Conservation (phyloP, 1,140 invertebrate genomes). For the Pogonognathellus flavescens region DNA sequence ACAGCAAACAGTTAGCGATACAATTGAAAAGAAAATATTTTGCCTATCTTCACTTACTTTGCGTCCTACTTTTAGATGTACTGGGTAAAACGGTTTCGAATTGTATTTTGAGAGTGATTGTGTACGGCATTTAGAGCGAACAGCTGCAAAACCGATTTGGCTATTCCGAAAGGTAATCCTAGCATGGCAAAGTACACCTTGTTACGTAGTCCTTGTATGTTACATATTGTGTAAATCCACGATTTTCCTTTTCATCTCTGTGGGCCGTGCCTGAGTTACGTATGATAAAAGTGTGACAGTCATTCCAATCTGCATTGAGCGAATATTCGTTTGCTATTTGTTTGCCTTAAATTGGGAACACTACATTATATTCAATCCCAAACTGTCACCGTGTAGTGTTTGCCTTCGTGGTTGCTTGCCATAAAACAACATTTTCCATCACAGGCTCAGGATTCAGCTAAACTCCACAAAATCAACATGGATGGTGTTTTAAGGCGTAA, state of each 20-base stretch:
- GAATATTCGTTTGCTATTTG: neutral
- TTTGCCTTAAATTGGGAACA: neutral
- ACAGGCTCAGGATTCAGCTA: neutral
- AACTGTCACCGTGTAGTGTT: neutral
- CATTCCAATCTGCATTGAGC: slow-evolving; percentile 17
- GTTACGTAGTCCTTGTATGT: neutral
- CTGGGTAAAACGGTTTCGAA: too few relatives aligned
- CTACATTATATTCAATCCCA: neutral
- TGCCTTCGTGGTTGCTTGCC: too few relatives aligned
- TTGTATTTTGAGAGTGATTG: neutral
- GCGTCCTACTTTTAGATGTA: too few relatives aligned
- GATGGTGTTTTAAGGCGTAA: neutral
- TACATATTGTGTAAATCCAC: slow-evolving; percentile 1
- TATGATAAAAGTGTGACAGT: slow-evolving; percentile 15
- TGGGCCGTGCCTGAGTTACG: neutral
- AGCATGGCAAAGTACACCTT: neutral
- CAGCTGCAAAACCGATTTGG: neutral
- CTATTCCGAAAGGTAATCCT: slow-evolving; percentile 31
- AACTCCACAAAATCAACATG: neutral
- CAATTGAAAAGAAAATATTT: too few relatives aligned
- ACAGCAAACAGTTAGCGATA: too few relatives aligned
- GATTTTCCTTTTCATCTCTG: neutral
- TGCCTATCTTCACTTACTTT: too few relatives aligned
- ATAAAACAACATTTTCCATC: neutral
- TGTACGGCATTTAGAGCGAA: neutral